Evolutionary conservation across 2,797 vertebrate genomes (phyloP), one percentile per base, ranked within the genome.

Genomic region (Erethizon dorsatum): DNA sequence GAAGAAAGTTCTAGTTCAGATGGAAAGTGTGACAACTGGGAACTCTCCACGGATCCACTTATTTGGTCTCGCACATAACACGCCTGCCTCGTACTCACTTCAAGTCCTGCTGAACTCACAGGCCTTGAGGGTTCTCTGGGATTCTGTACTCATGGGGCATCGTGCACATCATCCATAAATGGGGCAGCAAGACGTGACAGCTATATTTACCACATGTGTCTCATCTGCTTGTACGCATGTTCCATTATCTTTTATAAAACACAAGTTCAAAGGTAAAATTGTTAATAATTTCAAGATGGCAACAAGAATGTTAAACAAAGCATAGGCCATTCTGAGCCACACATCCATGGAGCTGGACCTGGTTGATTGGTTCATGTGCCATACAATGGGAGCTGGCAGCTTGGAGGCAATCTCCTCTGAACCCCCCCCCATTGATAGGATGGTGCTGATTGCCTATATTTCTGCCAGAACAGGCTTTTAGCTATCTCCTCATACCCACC

Each of bases 261-360:
- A 56, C 41, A 92, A 73, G 20, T 47, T 87, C 69, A 94, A 95
- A 90, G 50, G 82, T n/a, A 87, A 94, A 94, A 83, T n/a, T 56
- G 50, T 65, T 59, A 83, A 31, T 52, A 77, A 84, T 65, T 90
- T 95, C 24, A 87, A 91, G 59, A 54, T 45, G 9, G 5, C 77
- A 59, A 57, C 24, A 78, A 91, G 47, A 93, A 6, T 22, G 71
- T 61, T 71, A 45, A 92, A 85, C 17, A 20, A 85, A 95, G 63
- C 20, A 31, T 5, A 5, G 2, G 13, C 31, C 15, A 5, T 69
- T 95, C 75, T 45, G 13, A 88, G 33, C 22, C 8, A 1, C 13
- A 75, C 0, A 61, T 28, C 33, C 31, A 7, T 33, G 4, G 5
- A 24, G 8, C 52, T n/a, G 3, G 26, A 33, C 52, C 31, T 93